Base-by-base conservation (phyloP, 1,140 invertebrate genomes). In the Andrena cerasifolii region DNA sequence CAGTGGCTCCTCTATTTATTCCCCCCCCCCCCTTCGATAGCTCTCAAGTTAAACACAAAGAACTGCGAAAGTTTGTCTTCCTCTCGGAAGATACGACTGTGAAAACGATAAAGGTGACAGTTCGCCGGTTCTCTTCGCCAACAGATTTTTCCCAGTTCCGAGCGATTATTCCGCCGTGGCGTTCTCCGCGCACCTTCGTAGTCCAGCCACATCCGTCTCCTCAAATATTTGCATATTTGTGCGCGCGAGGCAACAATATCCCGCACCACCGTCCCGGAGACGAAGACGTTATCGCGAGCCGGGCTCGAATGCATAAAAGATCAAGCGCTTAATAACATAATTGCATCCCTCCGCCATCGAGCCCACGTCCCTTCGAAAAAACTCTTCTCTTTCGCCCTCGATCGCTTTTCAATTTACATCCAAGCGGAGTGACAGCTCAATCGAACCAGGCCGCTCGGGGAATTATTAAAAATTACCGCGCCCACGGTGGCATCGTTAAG, bases 291-390 rank as follows among this genome's bases (percentile, higher is more conserved):
- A 67, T 67, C 65, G 47, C 21, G 31, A 33, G 49, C 14, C 31
- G 26, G 21, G 65, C n/a, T 28, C 33, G 65, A 67, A 67, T 67
- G 65, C 65, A 67, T 67, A 67, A 67, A 67, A 67, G 65, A 67
- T 67, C 65, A 45, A 33, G 16, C 49, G 28, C 31, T 67, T 67
- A 67, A 67, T 67, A 33, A 33, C 61, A 47, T 63, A 63, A 63
- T 63, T 43, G 26, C 61, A 40, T 63, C 61, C 18, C 36, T 3
- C 12, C 16, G 36, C 61, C 61, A 33, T 3, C 36, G 8, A 43
- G n/a, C 28, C 61, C 61, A 47, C 56, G 31, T 14, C 47, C n/a
- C 24, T 33, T 28, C 0, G 18, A 6, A 18, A 49, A 49, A 18
- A 16, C 6, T 16, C 16, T 14, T 58, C 12, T 18, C 36, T 12